Conservation (phyloP, 2,113 vertebrate genomes). For the Microtus ochrogaster region DNA sequence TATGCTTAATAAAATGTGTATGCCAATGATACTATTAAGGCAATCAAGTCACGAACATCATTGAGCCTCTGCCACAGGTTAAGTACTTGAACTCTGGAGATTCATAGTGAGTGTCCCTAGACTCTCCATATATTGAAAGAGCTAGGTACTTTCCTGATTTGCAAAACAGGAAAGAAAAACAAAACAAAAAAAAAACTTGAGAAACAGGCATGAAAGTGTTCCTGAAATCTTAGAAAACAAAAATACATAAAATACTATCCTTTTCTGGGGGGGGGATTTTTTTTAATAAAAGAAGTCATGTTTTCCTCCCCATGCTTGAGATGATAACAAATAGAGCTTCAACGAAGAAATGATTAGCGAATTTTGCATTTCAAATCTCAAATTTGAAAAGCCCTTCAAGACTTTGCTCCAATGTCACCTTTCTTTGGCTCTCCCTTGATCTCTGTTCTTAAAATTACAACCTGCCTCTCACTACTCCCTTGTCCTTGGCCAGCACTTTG, state of each 20-base stretch:
- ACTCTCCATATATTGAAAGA: background rate
- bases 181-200: background rate
- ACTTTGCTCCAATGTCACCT: background rate
- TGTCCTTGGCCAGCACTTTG: background rate
- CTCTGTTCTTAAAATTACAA: background rate
- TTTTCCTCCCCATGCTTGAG: background rate
- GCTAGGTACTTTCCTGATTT: background rate
- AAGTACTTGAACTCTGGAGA: background rate
- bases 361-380: constrained; percentile 14
- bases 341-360: background rate
- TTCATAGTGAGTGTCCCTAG: background rate
- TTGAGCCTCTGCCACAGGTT: background rate
- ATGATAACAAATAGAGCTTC: background rate
- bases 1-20: constrained; percentile 35
- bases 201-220: background rate
- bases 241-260: background rate
- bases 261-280: background rate
- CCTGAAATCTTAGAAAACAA: background rate
- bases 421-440: background rate
- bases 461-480: background rate
- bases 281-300: background rate
- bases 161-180: background rate
- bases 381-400: constrained; percentile 24
- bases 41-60: background rate
- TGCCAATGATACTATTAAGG: background rate